A percentile compares a stretch with the other conserved stretches of the same genome.
phyloP scores from a whole-genome alignment of 1,140 invertebrate genomes.

The Teleopsis dalmanni region DNA sequence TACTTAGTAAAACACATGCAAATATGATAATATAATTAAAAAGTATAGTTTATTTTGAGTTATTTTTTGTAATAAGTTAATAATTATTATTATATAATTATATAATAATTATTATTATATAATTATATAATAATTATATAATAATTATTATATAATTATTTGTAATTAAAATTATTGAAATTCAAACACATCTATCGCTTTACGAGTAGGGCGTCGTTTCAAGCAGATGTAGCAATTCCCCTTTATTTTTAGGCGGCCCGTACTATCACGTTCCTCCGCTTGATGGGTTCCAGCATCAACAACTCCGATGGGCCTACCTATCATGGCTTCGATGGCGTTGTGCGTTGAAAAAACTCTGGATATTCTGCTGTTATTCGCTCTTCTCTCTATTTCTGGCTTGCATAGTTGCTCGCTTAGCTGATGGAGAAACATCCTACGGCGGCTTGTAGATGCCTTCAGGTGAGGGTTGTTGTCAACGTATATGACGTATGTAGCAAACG shows the following conservation, averaged over 20 bases:
- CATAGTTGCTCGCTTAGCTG: background rate
- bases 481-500: too few species aligned
- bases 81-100: too few species aligned
- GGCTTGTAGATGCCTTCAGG: background rate
- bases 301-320: background rate
- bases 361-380: background rate
- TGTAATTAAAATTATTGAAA: slow-evolving; percentile 4
- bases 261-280: slow-evolving; percentile 1
- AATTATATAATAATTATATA: background rate
- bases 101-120: too few species aligned
- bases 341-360: background rate
- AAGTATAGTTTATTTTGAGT: too few species aligned
- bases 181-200: slow-evolving; percentile 1
- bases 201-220: background rate
- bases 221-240: slow-evolving; percentile 4
- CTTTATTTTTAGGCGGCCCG: background rate
- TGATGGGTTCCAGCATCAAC: background rate
- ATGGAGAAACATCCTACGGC: slow-evolving; percentile 3
- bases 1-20: too few species aligned
- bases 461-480: slow-evolving; percentile 6
- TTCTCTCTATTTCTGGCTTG: background rate
- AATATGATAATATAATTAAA: too few species aligned
- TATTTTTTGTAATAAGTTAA: too few species aligned
- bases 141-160: background rate
- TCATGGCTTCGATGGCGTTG: slow-evolving; percentile 1